These are phyloP conservation scores for Rhabditoides inermis DNA, from an alignment of 2,888 invertebrate species.

Conservation along the genomic window DNA sequence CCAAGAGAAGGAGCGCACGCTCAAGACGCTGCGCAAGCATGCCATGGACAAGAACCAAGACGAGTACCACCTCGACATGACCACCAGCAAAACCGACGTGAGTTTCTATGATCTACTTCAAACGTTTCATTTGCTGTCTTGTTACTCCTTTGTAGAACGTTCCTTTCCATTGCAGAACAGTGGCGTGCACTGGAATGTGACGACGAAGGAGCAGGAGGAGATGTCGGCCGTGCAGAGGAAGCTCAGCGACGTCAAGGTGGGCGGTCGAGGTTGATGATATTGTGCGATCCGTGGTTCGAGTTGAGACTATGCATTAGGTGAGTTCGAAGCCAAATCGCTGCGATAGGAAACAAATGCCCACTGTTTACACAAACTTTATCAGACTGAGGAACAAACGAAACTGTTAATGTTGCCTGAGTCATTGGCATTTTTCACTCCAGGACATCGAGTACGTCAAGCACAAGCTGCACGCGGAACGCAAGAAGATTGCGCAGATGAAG, in stretches of 20 bases:
- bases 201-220: slow-evolving; percentile 55
- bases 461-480: slow-evolving; percentile 59
- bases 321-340: no score
- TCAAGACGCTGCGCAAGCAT: slow-evolving; percentile 72
- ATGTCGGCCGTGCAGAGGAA: slow-evolving; percentile 72
- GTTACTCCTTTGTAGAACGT: not conserved
- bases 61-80: slow-evolving; percentile 97
- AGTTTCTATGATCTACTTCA: not conserved
- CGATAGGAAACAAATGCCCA: no score
- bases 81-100: slow-evolving; percentile 69
- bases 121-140: not conserved
- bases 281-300: no score
- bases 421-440: no score
- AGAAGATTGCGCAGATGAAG: no score
- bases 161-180: slow-evolving; percentile 3
- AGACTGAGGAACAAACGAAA: no score
- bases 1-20: slow-evolving; percentile 61
- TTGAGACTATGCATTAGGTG: no score
- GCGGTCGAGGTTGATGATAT: no score
- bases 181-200: slow-evolving; percentile 32
- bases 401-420: no score
- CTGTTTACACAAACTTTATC: no score
- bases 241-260: slow-evolving; percentile 80
- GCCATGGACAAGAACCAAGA: slow-evolving; percentile 89
- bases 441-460: slow-evolving; percentile 80